Conservation (phyloP, 2,797 vertebrate genomes). For the Cephalopachus bancanus region DNA sequence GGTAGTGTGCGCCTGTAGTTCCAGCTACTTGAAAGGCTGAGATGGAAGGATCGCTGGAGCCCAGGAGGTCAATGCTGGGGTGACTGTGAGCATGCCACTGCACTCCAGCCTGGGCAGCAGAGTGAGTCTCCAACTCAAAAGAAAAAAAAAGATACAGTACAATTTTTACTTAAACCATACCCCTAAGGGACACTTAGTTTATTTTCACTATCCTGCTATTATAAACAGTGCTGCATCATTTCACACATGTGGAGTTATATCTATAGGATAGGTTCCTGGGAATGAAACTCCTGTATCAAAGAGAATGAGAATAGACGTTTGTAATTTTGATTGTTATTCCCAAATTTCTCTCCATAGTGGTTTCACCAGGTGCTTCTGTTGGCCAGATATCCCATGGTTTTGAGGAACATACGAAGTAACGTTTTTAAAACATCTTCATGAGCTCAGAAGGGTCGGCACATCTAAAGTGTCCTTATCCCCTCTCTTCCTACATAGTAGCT, state of each 20-base stretch:
- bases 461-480: not conserved
- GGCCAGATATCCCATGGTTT: not conserved
- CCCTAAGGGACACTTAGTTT: not conserved
- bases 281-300: not conserved
- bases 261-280: not conserved
- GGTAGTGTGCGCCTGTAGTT: too few species aligned
- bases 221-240: not conserved
- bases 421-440: not conserved
- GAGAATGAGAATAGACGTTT: not conserved
- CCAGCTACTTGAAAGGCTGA: too few species aligned
- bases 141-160: not conserved
- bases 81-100: too few species aligned
- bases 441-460: not conserved
- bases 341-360: not conserved
- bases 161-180: not conserved
- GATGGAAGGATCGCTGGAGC: too few species aligned
- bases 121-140: too few species aligned
- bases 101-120: too few species aligned
- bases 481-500: not conserved
- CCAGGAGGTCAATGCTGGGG: too few species aligned
- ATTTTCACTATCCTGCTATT: not conserved
- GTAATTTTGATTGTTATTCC: not conserved
- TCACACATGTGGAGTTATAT: not conserved
- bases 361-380: not conserved
- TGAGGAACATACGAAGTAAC: not conserved